Conservation (phyloP, 2,113 vertebrate genomes). For the Crotalus viridis region DNA sequence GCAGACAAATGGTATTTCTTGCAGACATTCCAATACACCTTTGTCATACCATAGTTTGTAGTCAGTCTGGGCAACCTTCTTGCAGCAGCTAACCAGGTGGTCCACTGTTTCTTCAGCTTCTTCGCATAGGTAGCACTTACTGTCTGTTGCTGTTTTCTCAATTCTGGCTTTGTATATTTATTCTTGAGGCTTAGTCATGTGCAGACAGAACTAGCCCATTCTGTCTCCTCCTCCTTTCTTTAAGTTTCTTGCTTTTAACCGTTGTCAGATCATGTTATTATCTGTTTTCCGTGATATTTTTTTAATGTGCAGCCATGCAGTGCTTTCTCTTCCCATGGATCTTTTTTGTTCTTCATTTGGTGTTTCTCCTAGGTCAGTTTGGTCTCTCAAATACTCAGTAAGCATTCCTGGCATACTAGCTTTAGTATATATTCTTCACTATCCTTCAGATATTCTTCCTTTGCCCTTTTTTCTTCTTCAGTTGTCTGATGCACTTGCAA, state of each 20-base stretch:
- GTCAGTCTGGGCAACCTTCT: background rate
- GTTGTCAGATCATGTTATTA: background rate
- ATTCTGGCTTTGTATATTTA: background rate
- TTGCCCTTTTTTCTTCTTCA: background rate
- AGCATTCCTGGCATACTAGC: background rate
- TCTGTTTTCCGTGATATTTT: background rate
- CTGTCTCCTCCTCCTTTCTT: background rate
- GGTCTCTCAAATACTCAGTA: background rate
- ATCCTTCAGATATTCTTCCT: background rate
- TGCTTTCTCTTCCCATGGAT: background rate
- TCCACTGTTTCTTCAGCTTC: background rate
- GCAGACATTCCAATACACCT: background rate
- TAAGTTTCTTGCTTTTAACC: background rate
- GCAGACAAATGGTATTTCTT: too few relatives aligned
- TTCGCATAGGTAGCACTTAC: background rate
- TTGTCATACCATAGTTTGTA: background rate
- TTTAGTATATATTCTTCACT: background rate
- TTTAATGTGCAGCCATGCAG: background rate
- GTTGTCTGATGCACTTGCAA: background rate
- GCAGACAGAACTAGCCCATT: background rate
- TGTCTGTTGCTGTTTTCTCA: background rate
- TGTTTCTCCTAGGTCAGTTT: background rate
- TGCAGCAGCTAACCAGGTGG: background rate
- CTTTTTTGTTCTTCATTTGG: background rate
- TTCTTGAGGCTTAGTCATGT: background rate